Percentiles rank a stretch among this genome's conserved stretches.
These are phyloP conservation scores for Argyresthia goedartella DNA, from an alignment of 2,888 invertebrate genomes.

Conservation along the genomic window DNA sequence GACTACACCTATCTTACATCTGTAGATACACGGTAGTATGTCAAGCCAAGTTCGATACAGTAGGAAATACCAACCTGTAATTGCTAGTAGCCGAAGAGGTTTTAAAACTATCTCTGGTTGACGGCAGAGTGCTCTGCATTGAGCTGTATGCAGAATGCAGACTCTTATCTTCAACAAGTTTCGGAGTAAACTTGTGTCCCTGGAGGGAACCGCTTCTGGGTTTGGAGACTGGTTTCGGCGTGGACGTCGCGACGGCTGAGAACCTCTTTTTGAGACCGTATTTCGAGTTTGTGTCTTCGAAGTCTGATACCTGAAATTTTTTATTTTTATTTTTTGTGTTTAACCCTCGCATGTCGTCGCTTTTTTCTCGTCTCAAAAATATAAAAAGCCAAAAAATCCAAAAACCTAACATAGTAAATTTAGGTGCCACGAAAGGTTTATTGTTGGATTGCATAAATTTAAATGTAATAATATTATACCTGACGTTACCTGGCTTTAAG, in stretches of 20 bases:
- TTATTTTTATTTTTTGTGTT: too few relatives aligned
- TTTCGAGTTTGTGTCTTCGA: slow-evolving; percentile 46
- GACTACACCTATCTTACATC: too few relatives aligned
- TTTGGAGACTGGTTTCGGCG: slow-evolving; percentile 26
- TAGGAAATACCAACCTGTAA: background rate
- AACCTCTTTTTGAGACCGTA: slow-evolving; percentile 32
- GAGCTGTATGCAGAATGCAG: slow-evolving; percentile 8
- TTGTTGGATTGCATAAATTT: too few relatives aligned
- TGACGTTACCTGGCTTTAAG: too few relatives aligned
- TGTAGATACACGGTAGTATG: too few relatives aligned
- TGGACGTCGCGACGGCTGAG: slow-evolving; percentile 35
- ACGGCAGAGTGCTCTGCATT: slow-evolving; percentile 15
- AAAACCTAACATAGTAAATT: too few relatives aligned
- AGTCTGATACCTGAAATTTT: slow-evolving; percentile 45
- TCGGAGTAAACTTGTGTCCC: slow-evolving; percentile 13
- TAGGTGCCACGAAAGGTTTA: too few relatives aligned
- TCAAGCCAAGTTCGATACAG: too few relatives aligned
- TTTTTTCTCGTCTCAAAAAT: too few relatives aligned
- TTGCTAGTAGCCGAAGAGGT: slow-evolving; percentile 15
- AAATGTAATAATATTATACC: too few relatives aligned
- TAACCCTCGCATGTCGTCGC: too few relatives aligned
- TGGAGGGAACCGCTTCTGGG: slow-evolving; percentile 34
- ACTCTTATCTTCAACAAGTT: background rate
- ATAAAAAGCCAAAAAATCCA: too few relatives aligned
- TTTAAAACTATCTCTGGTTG: slow-evolving; percentile 10